These are phyloP conservation scores for Paraescarpia echinospica DNA, from an alignment of 1,140 invertebrate genomes.

Conservation along the genomic window DNA sequence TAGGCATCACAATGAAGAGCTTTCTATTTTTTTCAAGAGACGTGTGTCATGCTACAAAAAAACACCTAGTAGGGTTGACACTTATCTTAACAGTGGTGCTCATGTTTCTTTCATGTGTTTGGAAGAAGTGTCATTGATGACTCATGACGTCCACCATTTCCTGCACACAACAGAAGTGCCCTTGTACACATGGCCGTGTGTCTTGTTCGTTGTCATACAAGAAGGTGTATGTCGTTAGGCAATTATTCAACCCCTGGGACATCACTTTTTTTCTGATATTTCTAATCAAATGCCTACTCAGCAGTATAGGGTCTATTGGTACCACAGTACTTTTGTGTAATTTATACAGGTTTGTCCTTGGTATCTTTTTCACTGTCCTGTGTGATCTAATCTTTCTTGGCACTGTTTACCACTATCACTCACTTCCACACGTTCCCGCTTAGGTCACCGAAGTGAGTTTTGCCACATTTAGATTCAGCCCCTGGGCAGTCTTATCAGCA, in stretches of 20 bases:
- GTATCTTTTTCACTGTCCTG: neutral
- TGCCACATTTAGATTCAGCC: neutral
- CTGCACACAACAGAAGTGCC: neutral
- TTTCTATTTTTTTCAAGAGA: neutral
- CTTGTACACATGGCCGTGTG: too few relatives aligned
- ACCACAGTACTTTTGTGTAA: neutral
- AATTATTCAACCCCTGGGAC: neutral
- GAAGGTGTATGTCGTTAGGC: neutral
- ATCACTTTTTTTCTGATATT: neutral
- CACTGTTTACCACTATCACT: neutral
- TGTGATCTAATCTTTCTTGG: neutral
- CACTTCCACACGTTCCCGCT: neutral
- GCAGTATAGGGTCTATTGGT: neutral
- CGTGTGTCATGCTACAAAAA: neutral
- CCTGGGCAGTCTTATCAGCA: neutral
- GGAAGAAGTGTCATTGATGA: neutral
- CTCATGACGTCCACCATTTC: neutral
- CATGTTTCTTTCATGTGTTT: neutral
- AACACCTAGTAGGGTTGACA: neutral
- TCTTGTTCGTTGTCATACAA: neutral
- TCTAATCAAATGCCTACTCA: neutral
- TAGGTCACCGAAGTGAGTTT: neutral
- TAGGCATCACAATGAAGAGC: neutral
- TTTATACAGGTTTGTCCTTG: neutral
- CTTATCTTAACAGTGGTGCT: neutral